Percentiles rank a stretch among this genome's conserved stretches.
Conservation (phyloP, 2,888 invertebrate species). For the Campoplex nolae region DNA sequence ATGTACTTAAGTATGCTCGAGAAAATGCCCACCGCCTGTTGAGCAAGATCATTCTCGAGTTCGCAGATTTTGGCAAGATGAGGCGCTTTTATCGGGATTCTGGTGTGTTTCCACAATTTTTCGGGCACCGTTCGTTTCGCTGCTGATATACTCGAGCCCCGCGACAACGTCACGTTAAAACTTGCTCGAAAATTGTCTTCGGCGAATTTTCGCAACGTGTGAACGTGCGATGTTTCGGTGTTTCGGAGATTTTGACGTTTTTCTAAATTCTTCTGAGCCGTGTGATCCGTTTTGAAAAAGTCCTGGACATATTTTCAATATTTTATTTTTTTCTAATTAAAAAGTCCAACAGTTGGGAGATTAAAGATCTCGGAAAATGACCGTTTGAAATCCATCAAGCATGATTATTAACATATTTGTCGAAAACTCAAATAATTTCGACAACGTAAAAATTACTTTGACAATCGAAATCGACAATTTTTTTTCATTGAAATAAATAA, state of each 20-base stretch:
- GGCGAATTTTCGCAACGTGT: slow-evolving; percentile 94
- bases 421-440: too few species aligned
- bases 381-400: too few species aligned
- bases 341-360: background rate
- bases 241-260: slow-evolving; percentile 70
- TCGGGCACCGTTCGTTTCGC: slow-evolving; percentile 88
- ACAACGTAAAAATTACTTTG: too few species aligned
- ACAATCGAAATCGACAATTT: too few species aligned
- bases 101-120: slow-evolving; percentile 93
- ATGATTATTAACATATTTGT: too few species aligned
- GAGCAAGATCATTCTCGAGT: slow-evolving; percentile 88
- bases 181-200: slow-evolving; percentile 91
- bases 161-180: slow-evolving; percentile 85
- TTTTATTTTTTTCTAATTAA: background rate
- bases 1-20: slow-evolving; percentile 93
- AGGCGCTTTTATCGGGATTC: slow-evolving; percentile 93
- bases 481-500: too few species aligned
- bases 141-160: slow-evolving; percentile 88
- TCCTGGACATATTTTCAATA: slow-evolving; percentile 74
- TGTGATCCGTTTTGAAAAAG: slow-evolving; percentile 82
- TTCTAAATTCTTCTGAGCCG: slow-evolving; percentile 53
- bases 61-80: slow-evolving; percentile 90
- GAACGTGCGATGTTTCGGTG: slow-evolving; percentile 89
- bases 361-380: too few species aligned
- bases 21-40: slow-evolving; percentile 91